These are phyloP conservation scores for Urocynchramus pylzowi DNA, from an alignment of 2,113 vertebrate species.

Conservation along the genomic window DNA sequence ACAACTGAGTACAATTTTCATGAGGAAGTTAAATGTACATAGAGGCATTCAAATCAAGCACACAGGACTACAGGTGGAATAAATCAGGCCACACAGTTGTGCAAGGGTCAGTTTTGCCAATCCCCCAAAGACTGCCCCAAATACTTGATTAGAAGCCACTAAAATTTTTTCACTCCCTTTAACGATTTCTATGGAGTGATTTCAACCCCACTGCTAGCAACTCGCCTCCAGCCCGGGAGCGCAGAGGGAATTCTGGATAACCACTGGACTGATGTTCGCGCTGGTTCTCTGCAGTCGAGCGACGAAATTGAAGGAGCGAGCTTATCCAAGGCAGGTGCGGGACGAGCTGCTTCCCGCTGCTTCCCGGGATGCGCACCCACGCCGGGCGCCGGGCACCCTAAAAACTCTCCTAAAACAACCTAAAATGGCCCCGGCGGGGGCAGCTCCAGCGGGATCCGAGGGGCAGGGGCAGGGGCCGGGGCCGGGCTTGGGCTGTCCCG, in stretches of 20 bases:
- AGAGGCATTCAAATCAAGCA: neutral
- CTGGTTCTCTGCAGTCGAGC: rapidly evolving
- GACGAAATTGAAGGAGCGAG: rapidly evolving
- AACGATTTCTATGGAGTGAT: rapidly evolving
- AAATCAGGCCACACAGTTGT: rapidly evolving
- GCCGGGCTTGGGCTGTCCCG: too few relatives aligned
- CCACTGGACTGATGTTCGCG: rapidly evolving
- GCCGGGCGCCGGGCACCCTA: rapidly evolving
- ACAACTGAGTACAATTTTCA: neutral
- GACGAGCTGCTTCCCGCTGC: neutral
- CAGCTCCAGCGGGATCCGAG: neutral
- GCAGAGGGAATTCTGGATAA: rapidly evolving
- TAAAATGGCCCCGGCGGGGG: neutral
- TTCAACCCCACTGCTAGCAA: neutral
- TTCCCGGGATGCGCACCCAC: neutral
- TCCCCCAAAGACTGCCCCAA: neutral
- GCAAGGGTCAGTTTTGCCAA: neutral
- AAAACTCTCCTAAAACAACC: neutral
- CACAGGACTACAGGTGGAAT: rapidly evolving
- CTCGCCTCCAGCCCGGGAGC: rapidly evolving
- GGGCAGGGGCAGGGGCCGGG: neutral
- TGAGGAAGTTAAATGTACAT: too few relatives aligned
- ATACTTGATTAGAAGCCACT: neutral
- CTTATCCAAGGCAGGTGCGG: rapidly evolving
- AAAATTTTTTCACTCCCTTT: neutral